These are phyloP conservation scores for Mormyrus proboscirostris DNA, from an alignment of 2,797 vertebrate species.

Conservation along the genomic window DNA sequence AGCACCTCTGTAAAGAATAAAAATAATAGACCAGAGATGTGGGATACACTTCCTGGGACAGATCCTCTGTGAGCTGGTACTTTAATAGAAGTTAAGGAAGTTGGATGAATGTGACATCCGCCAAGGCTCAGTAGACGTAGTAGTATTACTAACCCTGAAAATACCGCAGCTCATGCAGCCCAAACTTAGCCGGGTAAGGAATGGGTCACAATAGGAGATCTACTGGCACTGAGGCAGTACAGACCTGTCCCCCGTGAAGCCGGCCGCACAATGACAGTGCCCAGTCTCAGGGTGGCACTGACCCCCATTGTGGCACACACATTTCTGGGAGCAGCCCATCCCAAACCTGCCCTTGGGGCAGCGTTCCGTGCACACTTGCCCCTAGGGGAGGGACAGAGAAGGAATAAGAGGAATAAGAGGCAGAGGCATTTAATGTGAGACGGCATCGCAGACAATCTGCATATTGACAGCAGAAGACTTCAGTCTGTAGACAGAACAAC, in stretches of 20 bases:
- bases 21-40: too few species aligned
- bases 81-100: neutral
- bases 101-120: neutral
- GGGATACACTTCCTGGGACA: neutral
- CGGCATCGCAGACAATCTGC: neutral
- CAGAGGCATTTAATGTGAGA: neutral
- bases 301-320: slow-evolving; percentile 78
- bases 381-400: slow-evolving; percentile 53
- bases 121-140: neutral
- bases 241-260: slow-evolving; percentile 77
- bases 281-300: slow-evolving; percentile 68
- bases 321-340: slow-evolving; percentile 70
- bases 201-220: neutral
- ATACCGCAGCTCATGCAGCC: neutral
- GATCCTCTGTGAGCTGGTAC: neutral
- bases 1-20: too few species aligned
- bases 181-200: neutral
- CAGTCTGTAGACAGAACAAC: neutral
- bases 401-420: neutral
- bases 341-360: slow-evolving; percentile 73
- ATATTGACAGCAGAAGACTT: neutral
- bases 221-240: slow-evolving; percentile 20
- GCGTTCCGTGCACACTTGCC: slow-evolving; percentile 74
- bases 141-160: neutral
- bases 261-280: slow-evolving; percentile 72